Base-by-base conservation (phyloP, 2,797 vertebrate genomes). In the Sebastes trivittatus region DNA sequence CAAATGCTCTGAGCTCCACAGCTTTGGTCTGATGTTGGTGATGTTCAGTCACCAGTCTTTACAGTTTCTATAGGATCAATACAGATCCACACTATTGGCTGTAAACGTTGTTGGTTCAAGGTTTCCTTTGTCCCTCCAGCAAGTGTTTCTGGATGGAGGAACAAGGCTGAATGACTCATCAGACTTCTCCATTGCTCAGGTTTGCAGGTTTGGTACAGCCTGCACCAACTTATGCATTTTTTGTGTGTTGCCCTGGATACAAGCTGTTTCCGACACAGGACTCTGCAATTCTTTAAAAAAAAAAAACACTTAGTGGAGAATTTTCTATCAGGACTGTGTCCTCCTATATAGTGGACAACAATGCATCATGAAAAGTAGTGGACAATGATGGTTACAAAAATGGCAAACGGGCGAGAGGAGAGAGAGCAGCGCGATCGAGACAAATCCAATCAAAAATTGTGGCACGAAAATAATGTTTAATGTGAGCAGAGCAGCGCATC, bases 201-300 rank as follows among this genome's bases (percentile, higher is more conserved):
- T 76, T 78, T 80, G 81, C 75, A 89, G 79, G 74, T 82, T 81
- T 74, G 64, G 67, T 69, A 77, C 67, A 70, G 58, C 34, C 59
- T 61, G 49, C 14, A 76, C 71, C 52, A 64, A 79, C 61, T 77
- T 77, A 18, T 30, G 70, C 59, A 68, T 77, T 55, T 55, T 42
- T 20, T 34, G 59, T 75, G 64, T 49, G 82, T 87, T 88, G 67
- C 76, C 70, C 49, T 68, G 80, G 82, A 81, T 87, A 88, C 84
- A 22, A 76, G 72, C 72, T 27, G 58, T 54, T 80, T 78, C 49
- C 69, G 62, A 72, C 64, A 76, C 27, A 77, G 11, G 16, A 10
- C 18, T 4, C n/a, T 63, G 7, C 25, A 6, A 11, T 27, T 65
- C 11, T 27, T 52, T 67, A 66, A 32, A 42, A 66, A 62, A 32